phyloP scores from a whole-genome alignment of 2,113 vertebrate genomes.

The Lagopus leucura region DNA sequence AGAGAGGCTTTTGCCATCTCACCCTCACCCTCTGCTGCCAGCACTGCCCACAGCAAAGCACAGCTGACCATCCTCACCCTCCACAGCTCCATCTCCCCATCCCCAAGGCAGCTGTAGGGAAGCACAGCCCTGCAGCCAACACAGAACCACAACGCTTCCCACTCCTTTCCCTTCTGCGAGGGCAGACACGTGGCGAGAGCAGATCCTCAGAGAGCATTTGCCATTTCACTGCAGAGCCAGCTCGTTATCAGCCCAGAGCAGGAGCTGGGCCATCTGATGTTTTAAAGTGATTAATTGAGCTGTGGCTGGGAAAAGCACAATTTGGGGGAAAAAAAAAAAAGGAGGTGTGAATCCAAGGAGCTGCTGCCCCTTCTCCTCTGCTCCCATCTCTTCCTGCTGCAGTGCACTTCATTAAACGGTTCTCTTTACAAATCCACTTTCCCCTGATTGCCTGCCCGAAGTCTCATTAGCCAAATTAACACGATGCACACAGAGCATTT shows the following conservation, averaged over 20 bases:
- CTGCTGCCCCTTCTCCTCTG: conserved; percentile 16
- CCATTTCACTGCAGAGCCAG: background rate
- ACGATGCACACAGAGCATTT: conserved; percentile 4
- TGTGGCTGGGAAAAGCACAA: conserved; percentile 49
- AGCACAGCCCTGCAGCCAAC: background rate
- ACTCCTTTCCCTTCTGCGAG: background rate
- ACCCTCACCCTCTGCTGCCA: rapidly evolving
- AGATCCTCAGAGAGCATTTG: background rate
- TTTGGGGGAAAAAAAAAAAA: background rate
- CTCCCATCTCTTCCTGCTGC: background rate
- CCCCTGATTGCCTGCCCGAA: background rate
- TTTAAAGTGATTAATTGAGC: conserved; percentile 39
- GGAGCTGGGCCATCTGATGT: conserved; percentile 53
- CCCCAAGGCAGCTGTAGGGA: background rate
- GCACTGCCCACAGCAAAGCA: too few species aligned
- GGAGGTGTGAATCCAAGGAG: conserved; percentile 10
- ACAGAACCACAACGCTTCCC: background rate
- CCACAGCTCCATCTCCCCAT: background rate
- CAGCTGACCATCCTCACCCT: background rate
- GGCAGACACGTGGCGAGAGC: rapidly evolving
- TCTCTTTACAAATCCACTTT: conserved; percentile 49
- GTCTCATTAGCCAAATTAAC: conserved; percentile 64
- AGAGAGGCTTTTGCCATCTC: background rate
- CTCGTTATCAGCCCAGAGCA: background rate
- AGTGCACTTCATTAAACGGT: background rate